phyloP scores from a whole-genome alignment of 35 echinoderm and acorn worm genomes.

The Hemicentrotus pulcherrimus region DNA sequence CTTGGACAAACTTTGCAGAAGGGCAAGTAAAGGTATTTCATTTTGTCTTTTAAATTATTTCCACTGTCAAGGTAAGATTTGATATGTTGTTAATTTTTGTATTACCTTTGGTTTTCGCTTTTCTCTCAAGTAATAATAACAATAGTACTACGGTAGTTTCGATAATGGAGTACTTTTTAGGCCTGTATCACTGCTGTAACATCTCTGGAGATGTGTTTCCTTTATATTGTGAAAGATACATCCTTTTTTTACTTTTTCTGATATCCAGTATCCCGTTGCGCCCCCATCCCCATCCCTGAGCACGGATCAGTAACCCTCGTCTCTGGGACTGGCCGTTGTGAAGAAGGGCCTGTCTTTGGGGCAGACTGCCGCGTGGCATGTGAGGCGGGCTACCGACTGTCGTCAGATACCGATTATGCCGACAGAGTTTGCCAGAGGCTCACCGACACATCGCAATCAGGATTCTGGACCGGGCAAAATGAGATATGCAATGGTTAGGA shows the following conservation, averaged over 20 bases:
- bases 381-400: slow-evolving; percentile 50
- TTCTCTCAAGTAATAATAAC: too few relatives aligned
- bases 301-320: slow-evolving; percentile 11
- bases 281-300: slow-evolving; percentile 20
- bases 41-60: too few relatives aligned
- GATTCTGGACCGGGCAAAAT: background rate
- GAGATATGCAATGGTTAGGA: slow-evolving; percentile 23
- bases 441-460: background rate
- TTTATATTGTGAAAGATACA: too few relatives aligned
- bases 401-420: background rate
- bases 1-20: too few relatives aligned
- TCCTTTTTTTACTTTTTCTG: background rate
- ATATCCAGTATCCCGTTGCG: slow-evolving; percentile 39
- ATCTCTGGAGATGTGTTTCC: background rate
- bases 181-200: background rate
- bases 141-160: too few relatives aligned
- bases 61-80: too few relatives aligned
- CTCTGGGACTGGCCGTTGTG: slow-evolving; percentile 25
- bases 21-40: too few relatives aligned
- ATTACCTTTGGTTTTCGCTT: too few relatives aligned
- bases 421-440: background rate
- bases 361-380: slow-evolving; percentile 33
- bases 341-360: slow-evolving; percentile 23
- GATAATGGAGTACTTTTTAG: too few relatives aligned
- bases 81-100: too few relatives aligned